phyloP scores from a whole-genome alignment of 2,888 invertebrate genomes.

The Criorhina ranunculi region DNA sequence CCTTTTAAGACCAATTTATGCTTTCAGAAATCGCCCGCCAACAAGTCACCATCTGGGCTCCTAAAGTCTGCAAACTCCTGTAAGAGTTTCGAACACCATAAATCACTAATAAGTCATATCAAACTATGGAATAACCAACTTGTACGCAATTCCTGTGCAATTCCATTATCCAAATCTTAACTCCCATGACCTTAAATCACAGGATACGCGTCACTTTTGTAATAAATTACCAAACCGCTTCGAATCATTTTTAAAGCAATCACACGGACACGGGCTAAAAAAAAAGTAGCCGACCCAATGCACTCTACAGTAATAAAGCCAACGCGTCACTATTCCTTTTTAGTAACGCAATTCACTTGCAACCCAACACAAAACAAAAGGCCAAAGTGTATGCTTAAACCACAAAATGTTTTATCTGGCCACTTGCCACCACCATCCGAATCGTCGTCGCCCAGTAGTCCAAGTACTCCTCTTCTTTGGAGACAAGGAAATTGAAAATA shows the following conservation, averaged over 20 bases:
- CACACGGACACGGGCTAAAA: neutral
- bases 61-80: too few relatives aligned
- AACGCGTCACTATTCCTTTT: neutral
- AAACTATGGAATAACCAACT: too few relatives aligned
- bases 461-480: constrained; percentile 20
- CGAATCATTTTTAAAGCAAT: neutral
- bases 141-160: neutral
- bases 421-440: constrained; percentile 50
- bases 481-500: constrained; percentile 71
- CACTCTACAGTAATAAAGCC: constrained; percentile 17
- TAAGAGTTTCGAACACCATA: too few relatives aligned
- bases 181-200: constrained; percentile 8
- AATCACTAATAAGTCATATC: too few relatives aligned
- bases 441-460: constrained; percentile 10
- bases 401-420: constrained; percentile 67
- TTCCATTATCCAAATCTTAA: neutral
- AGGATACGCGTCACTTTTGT: constrained; percentile 17
- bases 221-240: constrained; percentile 22
- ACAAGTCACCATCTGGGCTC: too few relatives aligned
- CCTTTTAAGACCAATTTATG: too few relatives aligned
- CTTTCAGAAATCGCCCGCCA: too few relatives aligned
- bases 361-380: constrained; percentile 36
- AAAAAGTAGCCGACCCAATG: neutral
- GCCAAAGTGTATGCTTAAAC: constrained; percentile 56
- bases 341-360: constrained; percentile 49